These are phyloP conservation scores for Pristionchus mayeri DNA, from an alignment of 2,888 invertebrate species.

Conservation along the genomic window DNA sequence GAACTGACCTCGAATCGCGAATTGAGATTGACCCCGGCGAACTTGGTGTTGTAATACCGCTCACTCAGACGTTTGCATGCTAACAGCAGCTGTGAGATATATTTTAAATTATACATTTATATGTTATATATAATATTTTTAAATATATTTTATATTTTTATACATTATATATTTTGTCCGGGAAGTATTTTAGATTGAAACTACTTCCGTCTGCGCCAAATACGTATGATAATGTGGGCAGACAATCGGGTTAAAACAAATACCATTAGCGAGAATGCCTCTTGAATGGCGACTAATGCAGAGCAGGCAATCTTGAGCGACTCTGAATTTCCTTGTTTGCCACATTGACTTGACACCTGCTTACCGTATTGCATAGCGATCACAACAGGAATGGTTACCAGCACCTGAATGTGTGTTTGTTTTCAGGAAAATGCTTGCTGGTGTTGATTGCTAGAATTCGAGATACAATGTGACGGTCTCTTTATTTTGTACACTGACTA, in stretches of 20 bases:
- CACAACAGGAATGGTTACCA: background rate
- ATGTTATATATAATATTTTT: too few relatives aligned
- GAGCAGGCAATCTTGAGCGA: background rate
- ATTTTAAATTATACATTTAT: background rate
- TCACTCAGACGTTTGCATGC: background rate
- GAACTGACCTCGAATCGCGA: conserved; percentile 9
- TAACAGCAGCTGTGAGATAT: background rate
- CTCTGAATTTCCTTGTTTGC: background rate
- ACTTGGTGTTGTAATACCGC: background rate
- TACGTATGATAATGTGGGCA: too few relatives aligned
- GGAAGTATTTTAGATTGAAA: too few relatives aligned
- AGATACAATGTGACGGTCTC: background rate
- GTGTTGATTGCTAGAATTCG: background rate
- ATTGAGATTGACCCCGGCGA: background rate
- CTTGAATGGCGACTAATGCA: background rate
- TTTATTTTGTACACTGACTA: too few relatives aligned
- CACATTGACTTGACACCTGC: background rate
- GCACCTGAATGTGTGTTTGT: too few relatives aligned
- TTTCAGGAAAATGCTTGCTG: too few relatives aligned
- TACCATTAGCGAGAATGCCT: background rate
- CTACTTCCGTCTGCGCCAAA: too few relatives aligned
- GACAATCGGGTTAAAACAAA: too few relatives aligned
- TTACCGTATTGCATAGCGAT: background rate
- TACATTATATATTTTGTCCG: too few relatives aligned
- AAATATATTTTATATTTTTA: too few relatives aligned